Percentiles rank a stretch among this genome's conserved stretches.
phyloP scores from a whole-genome alignment of 2,888 invertebrate species.

The Napeogenes inachia region DNA sequence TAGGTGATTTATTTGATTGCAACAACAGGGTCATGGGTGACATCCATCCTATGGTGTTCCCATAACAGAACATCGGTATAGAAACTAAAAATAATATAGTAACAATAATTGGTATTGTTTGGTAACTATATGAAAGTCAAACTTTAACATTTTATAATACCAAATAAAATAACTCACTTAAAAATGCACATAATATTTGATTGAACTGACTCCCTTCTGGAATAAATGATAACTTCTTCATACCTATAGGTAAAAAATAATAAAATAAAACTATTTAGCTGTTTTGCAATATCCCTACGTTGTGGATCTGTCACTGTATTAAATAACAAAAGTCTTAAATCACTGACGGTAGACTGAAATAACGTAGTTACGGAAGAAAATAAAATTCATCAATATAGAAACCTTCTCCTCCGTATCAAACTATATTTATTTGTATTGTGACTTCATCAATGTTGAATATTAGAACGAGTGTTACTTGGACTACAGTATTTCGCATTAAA shows the following conservation, averaged over 20 bases:
- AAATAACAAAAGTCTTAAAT: too few relatives aligned
- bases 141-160: neutral
- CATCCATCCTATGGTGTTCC: conserved; percentile 72
- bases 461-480: too few relatives aligned
- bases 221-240: conserved; percentile 46
- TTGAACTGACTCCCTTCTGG: conserved; percentile 54
- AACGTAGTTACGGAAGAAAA: neutral
- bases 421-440: too few relatives aligned
- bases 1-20: conserved; percentile 60
- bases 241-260: conserved; percentile 12
- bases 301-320: too few relatives aligned
- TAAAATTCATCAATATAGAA: neutral
- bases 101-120: neutral
- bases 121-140: too few relatives aligned
- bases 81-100: conserved; percentile 51
- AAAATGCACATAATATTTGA: conserved; percentile 57
- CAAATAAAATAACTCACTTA: conserved; percentile 45
- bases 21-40: conserved; percentile 72
- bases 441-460: too few relatives aligned
- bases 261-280: neutral
- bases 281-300: too few relatives aligned
- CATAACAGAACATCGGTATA: conserved; percentile 68
- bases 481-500: too few relatives aligned
- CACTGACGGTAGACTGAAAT: neutral
- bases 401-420: too few relatives aligned